Evolutionary conservation across 2,888 invertebrate genomes (phyloP).

Genomic region (Eupithecia abbreviata): DNA sequence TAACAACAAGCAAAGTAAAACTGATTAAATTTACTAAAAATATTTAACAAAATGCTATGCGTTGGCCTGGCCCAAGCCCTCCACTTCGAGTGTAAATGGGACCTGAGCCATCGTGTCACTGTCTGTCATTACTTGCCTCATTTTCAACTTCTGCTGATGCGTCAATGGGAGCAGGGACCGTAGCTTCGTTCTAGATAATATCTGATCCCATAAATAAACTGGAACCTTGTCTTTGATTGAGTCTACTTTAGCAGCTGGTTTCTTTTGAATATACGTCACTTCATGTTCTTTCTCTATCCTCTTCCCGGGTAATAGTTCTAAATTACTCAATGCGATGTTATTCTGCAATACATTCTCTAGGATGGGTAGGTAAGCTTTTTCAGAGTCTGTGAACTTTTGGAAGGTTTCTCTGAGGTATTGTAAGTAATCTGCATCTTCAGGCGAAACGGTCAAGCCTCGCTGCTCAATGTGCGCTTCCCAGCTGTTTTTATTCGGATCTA

Average conservation of each 20-base stretch:
- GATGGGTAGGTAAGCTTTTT: not conserved
- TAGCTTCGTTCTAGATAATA: not conserved
- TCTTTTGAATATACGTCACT: not conserved
- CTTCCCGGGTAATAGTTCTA: not conserved
- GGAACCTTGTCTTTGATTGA: not conserved
- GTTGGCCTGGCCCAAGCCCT: slow-evolving; percentile 65
- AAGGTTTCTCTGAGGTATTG: slow-evolving; percentile 6
- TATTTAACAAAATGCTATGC: slow-evolving; percentile 32
- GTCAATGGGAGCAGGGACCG: slow-evolving; percentile 43
- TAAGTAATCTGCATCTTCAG: slow-evolving; percentile 8
- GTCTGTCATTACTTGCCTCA: slow-evolving; percentile 15
- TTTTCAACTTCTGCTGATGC: slow-evolving; percentile 44
- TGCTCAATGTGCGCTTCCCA: not conserved
- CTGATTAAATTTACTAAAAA: not conserved
- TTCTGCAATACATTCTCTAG: slow-evolving; percentile 6
- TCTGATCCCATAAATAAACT: slow-evolving; percentile 6
- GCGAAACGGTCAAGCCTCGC: not conserved
- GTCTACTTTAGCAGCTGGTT: not conserved
- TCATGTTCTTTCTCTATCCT: not conserved
- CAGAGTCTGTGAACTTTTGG: not conserved
- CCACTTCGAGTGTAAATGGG: slow-evolving; percentile 64
- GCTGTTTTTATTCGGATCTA: slow-evolving; percentile 3
- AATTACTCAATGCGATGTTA: not conserved
- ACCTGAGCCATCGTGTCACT: slow-evolving; percentile 49
- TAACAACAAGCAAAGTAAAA: not conserved